Evolutionary conservation across 1,140 invertebrate species (phyloP), one percentile per base, ranked within the genome.

Genomic region (Cherax destructor): DNA sequence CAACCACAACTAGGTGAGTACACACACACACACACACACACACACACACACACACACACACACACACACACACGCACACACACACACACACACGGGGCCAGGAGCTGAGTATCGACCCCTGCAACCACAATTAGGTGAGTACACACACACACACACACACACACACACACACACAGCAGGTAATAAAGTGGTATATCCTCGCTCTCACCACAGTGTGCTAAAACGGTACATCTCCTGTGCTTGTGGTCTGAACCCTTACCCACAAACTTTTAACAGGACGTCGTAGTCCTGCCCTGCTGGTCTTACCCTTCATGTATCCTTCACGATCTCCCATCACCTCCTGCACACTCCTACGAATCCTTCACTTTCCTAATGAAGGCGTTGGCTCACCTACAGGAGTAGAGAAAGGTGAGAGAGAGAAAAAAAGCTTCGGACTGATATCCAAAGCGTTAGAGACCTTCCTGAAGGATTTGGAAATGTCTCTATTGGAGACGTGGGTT

Each of bases 401-500:
- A 59, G 80, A 59, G 80, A 49, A 49, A 80, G 80, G 69, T 9
- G n/a, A 74, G 69, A 74, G 69, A 74, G 69, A 74, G 69, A 74
- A 6, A 74, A n/a, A 74, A n/a, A 74, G 69, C 6, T 6, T 9
- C 6, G 9, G 24, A 24, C 13, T 18, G 21, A 69, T 41, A 18
- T 6, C 11, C 61, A 59, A 61, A 41, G 81, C 11, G 47, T 21
- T 5, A 13, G 30, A 21, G 59, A 69, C 30, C 59, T 65, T 13
- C 61, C 52, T 49, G 41, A 59, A 41, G 56, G 81, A 83, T 61
- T 52, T 78, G 16, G 52, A 87, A 79, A 87, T 59, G 85, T 87
- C 85, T 87, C 85, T 87, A 87, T 87, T 83, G 81, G 81, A 11
- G 81, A 18, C 81, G 2, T 21, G 50, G 85, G 74, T 47, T 87